Evolutionary conservation across 92 coral and sea anemone species (phyloP).

Genomic region (Epizoanthus illoricatus): DNA sequence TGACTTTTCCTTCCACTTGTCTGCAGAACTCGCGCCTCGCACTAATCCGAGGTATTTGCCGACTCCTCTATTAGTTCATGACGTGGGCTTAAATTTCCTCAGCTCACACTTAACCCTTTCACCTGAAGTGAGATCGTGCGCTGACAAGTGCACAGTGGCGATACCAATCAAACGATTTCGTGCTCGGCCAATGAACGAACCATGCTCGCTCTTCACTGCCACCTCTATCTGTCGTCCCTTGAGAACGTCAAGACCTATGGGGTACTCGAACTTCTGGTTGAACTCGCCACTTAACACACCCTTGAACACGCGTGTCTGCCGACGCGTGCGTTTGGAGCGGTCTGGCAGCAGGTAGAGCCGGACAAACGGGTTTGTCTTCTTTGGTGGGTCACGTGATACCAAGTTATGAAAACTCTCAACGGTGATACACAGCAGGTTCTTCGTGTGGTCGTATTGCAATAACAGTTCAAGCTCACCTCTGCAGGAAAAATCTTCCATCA

Average conservation of each 20-base stretch:
- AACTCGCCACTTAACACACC: conserved; percentile 71
- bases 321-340: conserved; percentile 90
- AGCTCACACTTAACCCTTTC: conserved; percentile 61
- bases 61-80: not conserved
- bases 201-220: conserved; percentile 90
- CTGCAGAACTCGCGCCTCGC: no score
- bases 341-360: conserved; percentile 94
- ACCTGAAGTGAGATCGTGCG: conserved; percentile 64
- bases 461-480: conserved; percentile 82
- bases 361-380: conserved; percentile 91
- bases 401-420: conserved; percentile 75
- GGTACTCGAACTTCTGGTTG: conserved; percentile 85
- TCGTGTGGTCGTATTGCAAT: conserved; percentile 69
- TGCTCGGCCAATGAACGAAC: conserved; percentile 60
- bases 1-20: no score
- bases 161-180: conserved; percentile 81
- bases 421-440: conserved; percentile 72
- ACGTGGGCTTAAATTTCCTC: conserved; percentile 45
- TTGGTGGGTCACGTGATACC: conserved; percentile 70
- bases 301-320: conserved; percentile 67
- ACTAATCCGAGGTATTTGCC: no score
- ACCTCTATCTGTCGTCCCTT: conserved; percentile 71
- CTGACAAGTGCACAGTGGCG: conserved; percentile 67
- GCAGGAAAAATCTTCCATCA: conserved; percentile 68
- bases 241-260: conserved; percentile 75